Evolutionary conservation across 2,113 vertebrate species (phyloP), one percentile per base, ranked within the genome.

Genomic region (Genyomyrus donnyi): DNA sequence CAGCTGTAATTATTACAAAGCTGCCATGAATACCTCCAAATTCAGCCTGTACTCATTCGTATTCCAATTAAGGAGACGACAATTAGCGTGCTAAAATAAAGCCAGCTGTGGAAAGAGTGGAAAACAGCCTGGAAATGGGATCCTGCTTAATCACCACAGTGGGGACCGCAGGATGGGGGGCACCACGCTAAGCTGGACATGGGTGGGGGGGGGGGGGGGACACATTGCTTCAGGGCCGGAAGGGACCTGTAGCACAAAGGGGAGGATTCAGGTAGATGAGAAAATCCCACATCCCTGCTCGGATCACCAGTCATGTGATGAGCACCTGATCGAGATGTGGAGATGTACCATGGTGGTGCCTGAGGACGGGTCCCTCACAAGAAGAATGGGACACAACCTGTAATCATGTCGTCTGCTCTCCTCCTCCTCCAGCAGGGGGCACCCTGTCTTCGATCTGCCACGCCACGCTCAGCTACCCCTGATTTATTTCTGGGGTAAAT

Each of bases 1-100:
- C 84, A 90, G 66, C 48, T 24, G 52, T 91, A 88, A 91, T 91
- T 91, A 91, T 89, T 91, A 50, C 66, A 58, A 83, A 91, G 87
- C 70, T 66, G 62, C 58, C 58, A 74, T 74, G 86, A 48, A 52
- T 70, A 88, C 50, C 35, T 83, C 39, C 27, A 53, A 62, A 39
- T 19, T 24, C 31, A 42, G 77, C 52, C 77, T 52, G 49, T 10
- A 42, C 84, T 90, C 31, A 74, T 74, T 85, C 27, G 58, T 85
- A 85, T 90, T 86, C 89, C 58, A 91, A 90, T 90, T 90, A 88
- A 90, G 58, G 49, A 58, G 3, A 80, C 39, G 45, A 88, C 88
- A 91, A 89, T 91, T 48, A 77, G 19, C 56, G 39, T 56, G 80
- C n/a, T 21, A 31, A 90, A 89, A 86, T 66, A 85, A 62, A 56